Base-by-base conservation (phyloP, 2,113 vertebrate species). In the Salvator merianae region DNA sequence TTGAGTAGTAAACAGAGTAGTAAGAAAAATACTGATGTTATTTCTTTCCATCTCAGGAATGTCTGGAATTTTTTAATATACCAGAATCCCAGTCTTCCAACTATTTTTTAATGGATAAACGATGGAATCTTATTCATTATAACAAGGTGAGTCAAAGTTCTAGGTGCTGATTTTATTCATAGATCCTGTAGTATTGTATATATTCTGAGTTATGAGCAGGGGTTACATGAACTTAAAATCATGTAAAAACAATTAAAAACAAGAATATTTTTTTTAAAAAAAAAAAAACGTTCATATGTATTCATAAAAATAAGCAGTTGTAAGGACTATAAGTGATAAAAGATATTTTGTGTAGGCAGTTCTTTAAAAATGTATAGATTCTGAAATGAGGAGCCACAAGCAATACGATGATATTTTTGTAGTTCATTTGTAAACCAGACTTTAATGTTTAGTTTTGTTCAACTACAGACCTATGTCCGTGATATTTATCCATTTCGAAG, bases 41-140 rank as follows among this genome's bases (percentile, higher is more conserved):
- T 88, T 92, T 74, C 78, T 91, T 85, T 78, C 75, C 38, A 83
- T 89, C 77, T 91, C 88, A 99, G 99, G 99, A 99, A 81, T 99
- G 99, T 84, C 92, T 99, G 87, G 99, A 99, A 88, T 99, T 99
- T 94, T 99, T 99, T 95, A 99, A 99, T 88, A 99, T 99, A 87
- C 97, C 98, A 6, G 99, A 99, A 90, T 98, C 99, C 2, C 97
- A 99, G 84, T 98, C 98, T 3, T 97, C 98, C 36, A 97, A 98
- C 88, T 99, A 98, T 90, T 99, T 99, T 94, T 97, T 99, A 79
- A 99, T 99, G 99, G 99, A 99, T 95, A 99, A 99, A 90, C 95
- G 98, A 34, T 99, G 99, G 98, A 99, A 99, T 90, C 98, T 99
- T 84, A 99, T 99, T 89, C 98, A 99, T 94, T 99, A 99, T 82